These are phyloP conservation scores for Liopterus haemorrhoidalis DNA, from an alignment of 2,888 invertebrate genomes.

Conservation along the genomic window DNA sequence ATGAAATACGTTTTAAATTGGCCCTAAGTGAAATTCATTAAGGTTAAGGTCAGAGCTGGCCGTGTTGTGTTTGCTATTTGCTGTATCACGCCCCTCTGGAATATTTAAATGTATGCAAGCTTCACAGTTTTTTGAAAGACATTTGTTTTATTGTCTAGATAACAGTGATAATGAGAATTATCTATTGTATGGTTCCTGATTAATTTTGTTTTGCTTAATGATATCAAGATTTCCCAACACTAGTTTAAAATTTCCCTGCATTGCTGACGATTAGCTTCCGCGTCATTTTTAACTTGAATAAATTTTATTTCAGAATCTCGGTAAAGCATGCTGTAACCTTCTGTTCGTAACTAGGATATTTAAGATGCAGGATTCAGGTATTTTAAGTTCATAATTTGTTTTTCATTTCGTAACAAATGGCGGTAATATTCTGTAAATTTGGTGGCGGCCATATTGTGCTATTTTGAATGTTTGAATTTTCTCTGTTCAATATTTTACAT, in stretches of 20 bases:
- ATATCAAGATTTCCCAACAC: too few species aligned
- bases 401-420: constrained; percentile 20
- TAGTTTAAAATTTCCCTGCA: constrained; percentile 23
- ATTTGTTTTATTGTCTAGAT: constrained; percentile 1
- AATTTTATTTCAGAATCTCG: constrained; percentile 17
- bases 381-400: constrained; percentile 8
- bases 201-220: too few species aligned
- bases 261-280: constrained; percentile 13
- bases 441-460: constrained; percentile 20
- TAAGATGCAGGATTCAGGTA: constrained; percentile 20
- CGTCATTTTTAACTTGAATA: constrained; percentile 15
- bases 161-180: too few species aligned
- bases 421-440: constrained; percentile 18
- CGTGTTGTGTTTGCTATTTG: neutral
- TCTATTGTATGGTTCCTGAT: too few species aligned
- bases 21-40: too few species aligned
- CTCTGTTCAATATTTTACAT: neutral
- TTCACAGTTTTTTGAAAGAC: neutral
- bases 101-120: neutral
- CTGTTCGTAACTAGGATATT: constrained; percentile 7
- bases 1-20: constrained; percentile 8
- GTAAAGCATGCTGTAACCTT: constrained; percentile 17
- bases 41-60: constrained; percentile 18
- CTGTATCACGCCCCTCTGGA: neutral
- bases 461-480: constrained; percentile 23